These are phyloP conservation scores for Silurus aristotelis DNA, from an alignment of 2,797 vertebrate genomes.

Conservation along the genomic window DNA sequence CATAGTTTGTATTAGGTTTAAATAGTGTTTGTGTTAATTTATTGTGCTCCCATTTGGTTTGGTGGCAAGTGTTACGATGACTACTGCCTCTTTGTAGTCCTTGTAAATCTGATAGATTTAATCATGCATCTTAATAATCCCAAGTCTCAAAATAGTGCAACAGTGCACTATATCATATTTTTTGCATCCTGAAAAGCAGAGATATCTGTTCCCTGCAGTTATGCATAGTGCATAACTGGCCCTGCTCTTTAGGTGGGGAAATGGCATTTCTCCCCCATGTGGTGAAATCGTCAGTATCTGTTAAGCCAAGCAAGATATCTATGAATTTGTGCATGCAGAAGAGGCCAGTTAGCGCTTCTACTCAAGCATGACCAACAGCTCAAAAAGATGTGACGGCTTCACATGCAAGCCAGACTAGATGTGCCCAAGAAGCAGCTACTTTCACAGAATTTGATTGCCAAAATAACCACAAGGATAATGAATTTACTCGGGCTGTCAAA, in stretches of 20 bases:
- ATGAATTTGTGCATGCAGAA: constrained; percentile 15
- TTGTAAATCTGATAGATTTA: neutral
- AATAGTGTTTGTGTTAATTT: neutral
- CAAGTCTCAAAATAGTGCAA: neutral
- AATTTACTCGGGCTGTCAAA: neutral
- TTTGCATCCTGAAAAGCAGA: neutral
- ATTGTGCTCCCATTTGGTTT: neutral
- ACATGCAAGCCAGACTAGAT: neutral
- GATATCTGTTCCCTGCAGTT: neutral
- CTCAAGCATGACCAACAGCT: neutral
- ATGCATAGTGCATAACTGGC: neutral
- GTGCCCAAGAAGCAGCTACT: neutral
- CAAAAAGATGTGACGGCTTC: neutral
- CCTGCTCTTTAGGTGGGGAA: constrained; percentile 4
- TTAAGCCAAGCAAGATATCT: constrained; percentile 13
- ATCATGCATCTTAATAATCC: neutral
- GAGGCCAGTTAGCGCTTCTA: neutral
- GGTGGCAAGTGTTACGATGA: neutral
- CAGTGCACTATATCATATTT: neutral
- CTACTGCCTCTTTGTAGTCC: too few species aligned
- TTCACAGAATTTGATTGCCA: neutral
- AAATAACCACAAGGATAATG: neutral
- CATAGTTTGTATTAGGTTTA: neutral
- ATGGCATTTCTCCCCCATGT: neutral
- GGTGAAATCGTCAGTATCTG: constrained; percentile 8